Percentiles rank a stretch among this genome's conserved stretches.
phyloP scores from a whole-genome alignment of 2,888 invertebrate species.

The Caenorhabditis wallacei region DNA sequence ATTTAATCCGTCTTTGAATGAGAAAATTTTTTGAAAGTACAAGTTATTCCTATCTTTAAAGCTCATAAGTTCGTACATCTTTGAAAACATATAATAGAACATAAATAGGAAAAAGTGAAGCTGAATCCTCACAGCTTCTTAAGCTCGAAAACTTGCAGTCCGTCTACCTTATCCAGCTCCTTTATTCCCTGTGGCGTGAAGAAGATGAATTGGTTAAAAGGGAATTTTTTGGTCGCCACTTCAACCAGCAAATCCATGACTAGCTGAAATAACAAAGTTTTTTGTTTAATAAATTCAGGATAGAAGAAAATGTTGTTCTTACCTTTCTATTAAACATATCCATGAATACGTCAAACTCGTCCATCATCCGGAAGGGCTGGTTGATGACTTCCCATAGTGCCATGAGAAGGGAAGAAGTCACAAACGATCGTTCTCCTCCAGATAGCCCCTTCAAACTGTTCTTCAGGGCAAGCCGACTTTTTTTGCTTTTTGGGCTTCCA shows the following conservation, averaged over 20 bases:
- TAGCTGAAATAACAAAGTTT: conserved; percentile 56
- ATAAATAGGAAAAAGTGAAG: too few relatives aligned
- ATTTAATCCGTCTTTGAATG: too few relatives aligned
- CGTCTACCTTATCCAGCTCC: conserved; percentile 68
- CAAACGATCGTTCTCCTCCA: conserved; percentile 93
- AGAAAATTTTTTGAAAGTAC: too few relatives aligned
- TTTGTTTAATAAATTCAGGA: too few relatives aligned
- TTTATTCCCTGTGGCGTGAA: conserved; percentile 81
- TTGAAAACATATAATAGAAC: too few relatives aligned
- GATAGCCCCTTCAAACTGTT: conserved; percentile 86
- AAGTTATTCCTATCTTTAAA: too few relatives aligned
- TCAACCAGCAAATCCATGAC: conserved; percentile 79
- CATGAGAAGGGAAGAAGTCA: conserved; percentile 95
- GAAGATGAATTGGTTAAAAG: conserved; percentile 79
- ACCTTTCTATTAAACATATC: conserved; percentile 79
- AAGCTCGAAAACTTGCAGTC: conserved; percentile 72
- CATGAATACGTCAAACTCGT: conserved; percentile 79
- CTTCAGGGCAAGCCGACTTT: too few relatives aligned
- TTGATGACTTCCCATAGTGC: conserved; percentile 94
- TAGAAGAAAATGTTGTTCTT: background rate
- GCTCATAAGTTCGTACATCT: too few relatives aligned
- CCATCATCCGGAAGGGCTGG: conserved; percentile 89
- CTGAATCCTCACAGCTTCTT: conserved; percentile 61
- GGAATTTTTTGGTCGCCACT: conserved; percentile 73
- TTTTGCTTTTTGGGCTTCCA: too few relatives aligned